These are phyloP conservation scores for Mongoloraphidia duomilia DNA, from an alignment of 2,888 invertebrate species.

Conservation along the genomic window DNA sequence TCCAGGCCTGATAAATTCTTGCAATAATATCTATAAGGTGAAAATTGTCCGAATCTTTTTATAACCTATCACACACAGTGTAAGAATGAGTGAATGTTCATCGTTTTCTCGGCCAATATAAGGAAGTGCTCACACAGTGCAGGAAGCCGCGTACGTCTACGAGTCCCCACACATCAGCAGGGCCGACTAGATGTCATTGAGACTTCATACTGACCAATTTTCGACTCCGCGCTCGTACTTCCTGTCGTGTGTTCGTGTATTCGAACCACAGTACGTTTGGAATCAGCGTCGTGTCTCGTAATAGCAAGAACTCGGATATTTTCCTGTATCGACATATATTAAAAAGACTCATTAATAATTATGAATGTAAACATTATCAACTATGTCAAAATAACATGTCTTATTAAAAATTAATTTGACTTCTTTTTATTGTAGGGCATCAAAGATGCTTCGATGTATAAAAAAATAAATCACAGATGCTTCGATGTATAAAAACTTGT, in stretches of 20 bases:
- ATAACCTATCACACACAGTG: too few relatives aligned
- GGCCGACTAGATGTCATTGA: conserved; percentile 56
- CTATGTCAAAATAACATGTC: too few relatives aligned
- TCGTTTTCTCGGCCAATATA: conserved; percentile 33
- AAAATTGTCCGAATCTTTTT: too few relatives aligned
- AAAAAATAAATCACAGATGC: too few relatives aligned
- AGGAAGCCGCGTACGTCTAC: conserved; percentile 20
- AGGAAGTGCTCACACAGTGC: conserved; percentile 23
- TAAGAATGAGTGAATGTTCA: conserved; percentile 11
- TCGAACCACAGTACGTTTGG: conserved; percentile 91
- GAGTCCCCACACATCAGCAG: conserved; percentile 16
- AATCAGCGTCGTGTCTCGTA: conserved; percentile 79
- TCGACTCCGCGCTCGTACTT: conserved; percentile 63
- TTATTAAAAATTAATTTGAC: too few relatives aligned
- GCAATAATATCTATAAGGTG: too few relatives aligned
- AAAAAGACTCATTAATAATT: background rate
- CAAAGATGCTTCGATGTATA: background rate
- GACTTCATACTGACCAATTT: conserved; percentile 70
- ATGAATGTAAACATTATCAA: background rate
- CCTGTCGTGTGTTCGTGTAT: conserved; percentile 74
- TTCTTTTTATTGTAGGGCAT: background rate
- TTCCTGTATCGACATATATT: conserved; percentile 39
- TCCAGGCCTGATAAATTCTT: too few relatives aligned
- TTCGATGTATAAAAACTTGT: too few relatives aligned
- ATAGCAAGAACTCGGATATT: conserved; percentile 68